Evolutionary conservation across 2,113 vertebrate species (phyloP).

Genomic region (Synodontis membranacea): DNA sequence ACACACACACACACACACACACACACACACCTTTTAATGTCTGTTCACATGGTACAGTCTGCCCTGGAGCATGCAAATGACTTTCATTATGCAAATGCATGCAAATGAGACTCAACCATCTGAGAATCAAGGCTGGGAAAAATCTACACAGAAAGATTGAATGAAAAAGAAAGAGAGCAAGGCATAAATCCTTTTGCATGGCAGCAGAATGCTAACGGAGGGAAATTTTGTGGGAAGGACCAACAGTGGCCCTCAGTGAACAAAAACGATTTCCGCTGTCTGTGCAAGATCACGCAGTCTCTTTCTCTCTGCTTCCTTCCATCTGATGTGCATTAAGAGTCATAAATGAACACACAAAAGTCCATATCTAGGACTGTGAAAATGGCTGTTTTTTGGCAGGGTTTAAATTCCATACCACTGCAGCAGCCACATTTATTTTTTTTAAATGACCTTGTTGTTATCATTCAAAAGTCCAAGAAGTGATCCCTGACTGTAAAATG

Average conservation of each 20-base stretch:
- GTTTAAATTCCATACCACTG: constrained; percentile 14
- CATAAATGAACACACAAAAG: constrained; percentile 23
- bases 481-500: constrained; percentile 12
- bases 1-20: constrained; percentile 43
- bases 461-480: not conserved
- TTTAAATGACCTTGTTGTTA: constrained; percentile 1
- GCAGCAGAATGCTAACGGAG: constrained; percentile 70
- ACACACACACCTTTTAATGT: constrained; percentile 78
- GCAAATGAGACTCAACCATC: constrained; percentile 98
- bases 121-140: constrained; percentile 82
- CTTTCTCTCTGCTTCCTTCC: constrained; percentile 5
- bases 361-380: not conserved
- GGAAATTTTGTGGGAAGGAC: constrained; percentile 67
- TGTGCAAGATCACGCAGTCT: constrained; percentile 48
- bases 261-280: constrained; percentile 60
- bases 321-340: not conserved
- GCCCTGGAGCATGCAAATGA: constrained; percentile 98
- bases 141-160: constrained; percentile 73
- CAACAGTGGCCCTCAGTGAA: constrained; percentile 62
- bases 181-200: constrained; percentile 71
- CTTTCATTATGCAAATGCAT: constrained; percentile 99
- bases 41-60: constrained; percentile 94
- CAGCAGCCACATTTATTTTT: not conserved
- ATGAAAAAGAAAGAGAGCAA: constrained; percentile 74
- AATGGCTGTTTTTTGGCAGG: not conserved